Evolutionary conservation across 2,113 vertebrate genomes (phyloP), one percentile per base, ranked within the genome.

Genomic region (Apaloderma vittatum): DNA sequence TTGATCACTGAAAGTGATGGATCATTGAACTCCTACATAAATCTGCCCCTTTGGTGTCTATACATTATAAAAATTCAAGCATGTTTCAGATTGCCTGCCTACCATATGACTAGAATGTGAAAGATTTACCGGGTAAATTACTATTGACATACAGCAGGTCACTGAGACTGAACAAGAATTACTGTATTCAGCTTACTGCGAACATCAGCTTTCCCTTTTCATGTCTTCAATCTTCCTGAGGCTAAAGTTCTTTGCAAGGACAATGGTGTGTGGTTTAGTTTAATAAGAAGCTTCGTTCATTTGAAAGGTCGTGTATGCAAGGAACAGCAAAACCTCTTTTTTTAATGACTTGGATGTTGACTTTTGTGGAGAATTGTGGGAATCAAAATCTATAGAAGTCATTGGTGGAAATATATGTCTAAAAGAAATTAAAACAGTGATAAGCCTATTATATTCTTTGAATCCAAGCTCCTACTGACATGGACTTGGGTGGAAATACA

Each of bases 221-320:
- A 22, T 72, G 51, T 83, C 90, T 96, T 87, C 66, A 93, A 0
- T 89, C 74, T 97, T 96, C 76, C 76, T 80, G 40, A 93, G 45
- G 57, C 71, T 90, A 74, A 91, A 94, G 61, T 94, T 83, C 63
- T 97, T 74, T 73, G 21, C 62, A 72, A 70, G 57, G 55, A 82
- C 73, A 95, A 59, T 37, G 62, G 15, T 63, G 74, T 83, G 58
- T 93, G 59, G 43, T 92, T 72, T 90, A 15, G 30, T 68, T 93
- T 89, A 77, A 82, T 77, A 45, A 70, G 58, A 91, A 83, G 45
- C 9, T 18, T 66, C 0, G 0, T 34, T 92, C 57, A 84, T 95
- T 97, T 94, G 85, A 94, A 96, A 97, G 74, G 84, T 77, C 63
- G 57, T 43, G 23, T 54, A 37, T 30, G 3, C 37, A 92, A 82